phyloP scores from a whole-genome alignment of 1,140 invertebrate genomes.

The Drosophila kurseongensis region DNA sequence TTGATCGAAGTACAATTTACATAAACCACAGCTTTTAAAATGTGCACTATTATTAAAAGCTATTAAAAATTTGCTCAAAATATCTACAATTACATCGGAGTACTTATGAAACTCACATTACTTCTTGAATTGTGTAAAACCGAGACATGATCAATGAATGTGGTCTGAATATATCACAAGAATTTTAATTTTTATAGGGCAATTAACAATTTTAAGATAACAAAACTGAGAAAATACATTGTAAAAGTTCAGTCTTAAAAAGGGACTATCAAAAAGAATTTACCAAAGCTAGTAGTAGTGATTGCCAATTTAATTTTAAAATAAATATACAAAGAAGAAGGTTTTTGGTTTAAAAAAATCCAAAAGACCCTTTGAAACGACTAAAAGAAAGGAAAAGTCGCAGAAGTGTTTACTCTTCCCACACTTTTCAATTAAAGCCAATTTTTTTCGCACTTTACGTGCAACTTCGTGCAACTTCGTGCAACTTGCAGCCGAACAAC shows the following conservation, averaged over 20 bases:
- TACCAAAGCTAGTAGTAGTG: too few relatives aligned
- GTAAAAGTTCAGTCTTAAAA: too few relatives aligned
- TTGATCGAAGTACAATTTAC: not conserved
- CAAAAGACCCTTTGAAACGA: not conserved
- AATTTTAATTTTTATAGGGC: too few relatives aligned
- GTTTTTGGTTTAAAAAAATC: not conserved
- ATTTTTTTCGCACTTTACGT: constrained; percentile 11
- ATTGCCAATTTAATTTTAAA: too few relatives aligned
- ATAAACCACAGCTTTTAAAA: not conserved
- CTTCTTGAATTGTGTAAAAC: too few relatives aligned
- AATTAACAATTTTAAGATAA: too few relatives aligned
- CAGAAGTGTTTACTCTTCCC: constrained; percentile 3
- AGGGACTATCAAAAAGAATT: too few relatives aligned
- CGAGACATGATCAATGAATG: too few relatives aligned
- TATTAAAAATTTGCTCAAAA: not conserved
- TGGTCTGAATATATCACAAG: too few relatives aligned
- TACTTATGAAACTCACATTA: too few relatives aligned
- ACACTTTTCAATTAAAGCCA: constrained; percentile 13
- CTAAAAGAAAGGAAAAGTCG: constrained; percentile 27
- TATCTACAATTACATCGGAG: not conserved
- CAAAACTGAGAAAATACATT: too few relatives aligned
- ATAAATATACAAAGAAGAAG: not conserved
- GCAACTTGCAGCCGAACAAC: constrained; percentile 39
- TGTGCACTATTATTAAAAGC: constrained; percentile 1
- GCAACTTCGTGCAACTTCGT: constrained; percentile 24